Evolutionary conservation across 2,113 vertebrate species (phyloP).

Genomic region (Cheilinus undulatus): DNA sequence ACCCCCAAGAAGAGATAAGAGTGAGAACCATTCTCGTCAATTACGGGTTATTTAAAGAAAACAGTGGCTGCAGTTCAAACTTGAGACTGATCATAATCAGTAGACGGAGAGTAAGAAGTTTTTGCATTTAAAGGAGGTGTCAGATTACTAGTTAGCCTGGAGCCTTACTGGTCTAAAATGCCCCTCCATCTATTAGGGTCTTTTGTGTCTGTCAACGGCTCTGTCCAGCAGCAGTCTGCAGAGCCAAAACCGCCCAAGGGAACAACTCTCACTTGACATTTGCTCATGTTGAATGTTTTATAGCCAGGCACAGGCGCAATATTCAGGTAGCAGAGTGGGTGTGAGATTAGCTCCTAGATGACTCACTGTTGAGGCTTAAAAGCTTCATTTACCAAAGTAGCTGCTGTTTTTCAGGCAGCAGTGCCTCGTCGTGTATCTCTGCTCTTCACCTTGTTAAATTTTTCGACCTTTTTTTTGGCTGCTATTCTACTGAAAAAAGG

Average conservation of each 20-base stretch:
- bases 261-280: not conserved
- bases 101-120: not conserved
- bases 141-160: conserved; percentile 35
- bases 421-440: not conserved
- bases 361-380: not conserved
- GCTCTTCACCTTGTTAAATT: not conserved
- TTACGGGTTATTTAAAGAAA: not conserved
- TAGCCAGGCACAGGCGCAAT: not conserved
- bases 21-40: not conserved
- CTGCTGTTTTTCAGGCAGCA: not conserved
- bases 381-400: not conserved
- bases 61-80: not conserved
- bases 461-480: not conserved
- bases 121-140: not conserved
- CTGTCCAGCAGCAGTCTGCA: conserved; percentile 20
- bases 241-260: conserved; percentile 13
- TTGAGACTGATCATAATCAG: not conserved
- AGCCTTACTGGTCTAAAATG: conserved; percentile 42
- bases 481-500: not conserved
- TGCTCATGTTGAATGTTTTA: not conserved
- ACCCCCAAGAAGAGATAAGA: not conserved
- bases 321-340: not conserved
- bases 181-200: not conserved
- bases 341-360: not conserved
- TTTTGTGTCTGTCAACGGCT: conserved; percentile 14